phyloP scores from a whole-genome alignment of 2,888 invertebrate genomes.

The Orthosia gracilis region DNA sequence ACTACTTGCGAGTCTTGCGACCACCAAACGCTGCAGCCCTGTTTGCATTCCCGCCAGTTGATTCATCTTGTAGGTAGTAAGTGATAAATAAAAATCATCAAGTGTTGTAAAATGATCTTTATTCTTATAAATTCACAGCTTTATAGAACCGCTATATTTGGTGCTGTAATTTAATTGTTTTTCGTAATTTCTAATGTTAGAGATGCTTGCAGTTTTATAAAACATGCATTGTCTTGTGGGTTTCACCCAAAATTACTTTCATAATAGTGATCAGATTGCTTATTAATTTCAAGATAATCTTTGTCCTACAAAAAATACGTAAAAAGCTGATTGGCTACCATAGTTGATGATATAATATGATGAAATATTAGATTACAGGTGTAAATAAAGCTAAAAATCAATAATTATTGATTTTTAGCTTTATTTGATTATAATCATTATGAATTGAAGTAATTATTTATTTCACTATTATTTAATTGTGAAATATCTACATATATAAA shows the following conservation, averaged over 20 bases:
- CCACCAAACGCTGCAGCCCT: conserved; percentile 29
- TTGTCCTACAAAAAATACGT: background rate
- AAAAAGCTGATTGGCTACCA: background rate
- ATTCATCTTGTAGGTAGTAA: conserved; percentile 36
- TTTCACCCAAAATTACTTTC: background rate
- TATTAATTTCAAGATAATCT: conserved; percentile 1
- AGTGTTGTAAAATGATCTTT: conserved; percentile 7
- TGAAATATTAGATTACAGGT: conserved; percentile 13
- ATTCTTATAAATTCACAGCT: background rate
- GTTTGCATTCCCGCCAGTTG: conserved; percentile 59
- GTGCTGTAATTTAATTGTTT: conserved; percentile 17
- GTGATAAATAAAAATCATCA: conserved; percentile 20
- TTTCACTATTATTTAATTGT: conserved; percentile 17
- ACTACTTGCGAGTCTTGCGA: background rate
- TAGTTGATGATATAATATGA: conserved; percentile 3
- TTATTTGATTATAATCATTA: no score
- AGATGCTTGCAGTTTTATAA: background rate
- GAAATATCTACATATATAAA: conserved; percentile 50
- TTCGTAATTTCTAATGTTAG: background rate
- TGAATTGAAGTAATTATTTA: conserved; percentile 8
- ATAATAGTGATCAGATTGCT: conserved; percentile 16
- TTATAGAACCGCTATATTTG: background rate
- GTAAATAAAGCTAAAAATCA: background rate
- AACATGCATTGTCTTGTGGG: background rate
- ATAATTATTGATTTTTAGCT: no score